phyloP scores from a whole-genome alignment of 2,888 invertebrate species.

The Leucania comma region DNA sequence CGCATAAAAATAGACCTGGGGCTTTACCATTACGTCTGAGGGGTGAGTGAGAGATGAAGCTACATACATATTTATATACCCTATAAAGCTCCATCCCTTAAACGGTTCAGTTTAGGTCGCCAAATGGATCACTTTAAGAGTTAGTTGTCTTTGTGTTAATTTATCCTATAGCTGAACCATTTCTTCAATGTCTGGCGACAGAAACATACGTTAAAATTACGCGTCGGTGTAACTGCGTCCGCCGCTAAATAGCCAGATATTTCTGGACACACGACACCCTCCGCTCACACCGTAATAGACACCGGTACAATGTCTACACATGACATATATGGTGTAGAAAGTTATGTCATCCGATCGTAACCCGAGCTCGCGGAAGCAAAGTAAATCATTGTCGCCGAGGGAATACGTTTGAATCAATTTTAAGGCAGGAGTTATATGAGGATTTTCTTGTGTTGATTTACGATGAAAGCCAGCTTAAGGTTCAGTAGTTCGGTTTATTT shows the following conservation, averaged over 20 bases:
- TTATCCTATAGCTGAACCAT: not conserved
- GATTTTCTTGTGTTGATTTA: conserved; percentile 58
- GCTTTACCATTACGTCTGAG: too few species aligned
- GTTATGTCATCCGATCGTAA: conserved; percentile 76
- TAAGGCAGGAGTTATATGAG: conserved; percentile 37
- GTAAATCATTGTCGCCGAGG: conserved; percentile 67
- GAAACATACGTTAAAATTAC: too few species aligned
- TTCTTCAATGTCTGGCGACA: too few species aligned
- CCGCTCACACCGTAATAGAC: conserved; percentile 80
- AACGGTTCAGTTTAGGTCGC: too few species aligned
- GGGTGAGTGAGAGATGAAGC: too few species aligned
- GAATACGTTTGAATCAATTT: conserved; percentile 64
- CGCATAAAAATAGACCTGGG: too few species aligned
- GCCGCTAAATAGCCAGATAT: conserved; percentile 83
- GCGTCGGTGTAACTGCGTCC: conserved; percentile 73
- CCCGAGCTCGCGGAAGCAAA: conserved; percentile 68
- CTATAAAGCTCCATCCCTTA: too few species aligned
- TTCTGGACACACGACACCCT: conserved; percentile 82
- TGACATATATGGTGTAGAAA: conserved; percentile 85
- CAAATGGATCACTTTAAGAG: too few species aligned
- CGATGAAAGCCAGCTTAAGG: conserved; percentile 42
- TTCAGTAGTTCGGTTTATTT: conserved; percentile 35
- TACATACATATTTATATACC: too few species aligned
- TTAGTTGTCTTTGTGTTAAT: not conserved
- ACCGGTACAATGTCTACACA: conserved; percentile 76